phyloP scores from a whole-genome alignment of 2,113 vertebrate genomes.

The Hypocryptadius cinnamomeus region DNA sequence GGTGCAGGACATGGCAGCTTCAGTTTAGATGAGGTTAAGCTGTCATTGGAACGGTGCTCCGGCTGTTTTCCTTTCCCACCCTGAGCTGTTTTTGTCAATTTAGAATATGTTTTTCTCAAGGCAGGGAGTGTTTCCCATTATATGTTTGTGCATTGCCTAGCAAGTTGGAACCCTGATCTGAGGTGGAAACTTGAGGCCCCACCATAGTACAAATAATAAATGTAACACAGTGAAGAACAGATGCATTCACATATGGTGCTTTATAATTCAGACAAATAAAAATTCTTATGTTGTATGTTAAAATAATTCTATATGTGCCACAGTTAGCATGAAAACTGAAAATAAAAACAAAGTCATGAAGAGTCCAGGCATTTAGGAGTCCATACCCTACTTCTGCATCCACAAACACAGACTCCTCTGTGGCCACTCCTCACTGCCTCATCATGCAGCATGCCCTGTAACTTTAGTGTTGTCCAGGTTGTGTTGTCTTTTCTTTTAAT shows the following conservation, averaged over 20 bases:
- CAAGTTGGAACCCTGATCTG: constrained; percentile 48
- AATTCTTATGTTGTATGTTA: constrained; percentile 51
- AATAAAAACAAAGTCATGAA: constrained; percentile 20
- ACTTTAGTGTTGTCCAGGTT: not conserved
- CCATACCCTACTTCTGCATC: not conserved
- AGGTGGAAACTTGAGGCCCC: constrained; percentile 59
- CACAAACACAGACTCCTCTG: not conserved
- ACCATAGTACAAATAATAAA: constrained; percentile 54
- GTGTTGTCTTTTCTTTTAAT: not conserved
- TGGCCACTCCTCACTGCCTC: not conserved
- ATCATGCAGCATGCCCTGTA: not conserved
- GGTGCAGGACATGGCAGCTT: not conserved
- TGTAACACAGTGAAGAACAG: constrained; percentile 51
- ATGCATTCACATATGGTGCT: constrained; percentile 55
- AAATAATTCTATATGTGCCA: constrained; percentile 37
- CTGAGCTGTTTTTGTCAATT: constrained; percentile 28
- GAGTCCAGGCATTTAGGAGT: not conserved
- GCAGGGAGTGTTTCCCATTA: constrained; percentile 59
- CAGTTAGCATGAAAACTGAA: constrained; percentile 22
- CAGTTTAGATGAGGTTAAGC: not conserved
- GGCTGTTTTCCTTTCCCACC: constrained; percentile 7
- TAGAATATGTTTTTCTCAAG: constrained; percentile 29
- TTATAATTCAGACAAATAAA: constrained; percentile 61
- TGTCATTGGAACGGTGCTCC: not conserved
- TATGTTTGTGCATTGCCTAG: constrained; percentile 40